phyloP scores from a whole-genome alignment of 2,797 vertebrate genomes.

The Typhlichthys subterraneus region DNA sequence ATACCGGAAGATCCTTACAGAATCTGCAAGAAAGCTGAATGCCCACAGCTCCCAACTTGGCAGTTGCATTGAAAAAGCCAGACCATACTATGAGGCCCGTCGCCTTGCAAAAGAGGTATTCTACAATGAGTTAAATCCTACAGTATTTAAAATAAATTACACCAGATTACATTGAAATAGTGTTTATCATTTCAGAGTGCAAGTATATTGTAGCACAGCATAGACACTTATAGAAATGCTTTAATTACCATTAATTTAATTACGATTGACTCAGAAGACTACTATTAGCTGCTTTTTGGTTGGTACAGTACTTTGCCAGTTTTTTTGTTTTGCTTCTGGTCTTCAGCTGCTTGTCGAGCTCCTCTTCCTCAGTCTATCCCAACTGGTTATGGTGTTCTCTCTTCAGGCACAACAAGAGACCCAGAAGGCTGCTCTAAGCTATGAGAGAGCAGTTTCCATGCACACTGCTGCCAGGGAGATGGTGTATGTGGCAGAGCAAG shows the following conservation, averaged over 20 bases:
- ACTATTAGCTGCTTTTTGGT: too few species aligned
- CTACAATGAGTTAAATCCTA: not conserved
- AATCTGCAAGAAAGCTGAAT: constrained; percentile 90
- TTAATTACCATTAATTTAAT: too few species aligned
- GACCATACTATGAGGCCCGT: constrained; percentile 92
- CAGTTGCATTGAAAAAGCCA: constrained; percentile 90
- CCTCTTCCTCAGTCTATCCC: constrained; percentile 4
- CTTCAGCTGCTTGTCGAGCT: constrained; percentile 10
- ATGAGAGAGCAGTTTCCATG: constrained; percentile 92
- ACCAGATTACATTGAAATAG: too few species aligned
- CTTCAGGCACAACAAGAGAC: constrained; percentile 93
- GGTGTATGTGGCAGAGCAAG: constrained; percentile 95
- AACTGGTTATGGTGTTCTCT: constrained; percentile 36
- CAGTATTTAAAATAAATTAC: not conserved
- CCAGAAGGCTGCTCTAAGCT: constrained; percentile 90
- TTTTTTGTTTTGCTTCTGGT: not conserved
- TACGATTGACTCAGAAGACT: too few species aligned
- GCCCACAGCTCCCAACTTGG: constrained; percentile 90
- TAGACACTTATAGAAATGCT: too few species aligned
- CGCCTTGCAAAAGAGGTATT: constrained; percentile 90
- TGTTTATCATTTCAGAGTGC: too few species aligned
- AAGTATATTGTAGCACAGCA: too few species aligned
- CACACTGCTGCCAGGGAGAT: constrained; percentile 93
- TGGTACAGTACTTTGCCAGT: too few species aligned
- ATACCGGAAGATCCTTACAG: constrained; percentile 90